These are phyloP conservation scores for Zaprionus capensis DNA, from an alignment of 1,140 invertebrate genomes.

Conservation along the genomic window DNA sequence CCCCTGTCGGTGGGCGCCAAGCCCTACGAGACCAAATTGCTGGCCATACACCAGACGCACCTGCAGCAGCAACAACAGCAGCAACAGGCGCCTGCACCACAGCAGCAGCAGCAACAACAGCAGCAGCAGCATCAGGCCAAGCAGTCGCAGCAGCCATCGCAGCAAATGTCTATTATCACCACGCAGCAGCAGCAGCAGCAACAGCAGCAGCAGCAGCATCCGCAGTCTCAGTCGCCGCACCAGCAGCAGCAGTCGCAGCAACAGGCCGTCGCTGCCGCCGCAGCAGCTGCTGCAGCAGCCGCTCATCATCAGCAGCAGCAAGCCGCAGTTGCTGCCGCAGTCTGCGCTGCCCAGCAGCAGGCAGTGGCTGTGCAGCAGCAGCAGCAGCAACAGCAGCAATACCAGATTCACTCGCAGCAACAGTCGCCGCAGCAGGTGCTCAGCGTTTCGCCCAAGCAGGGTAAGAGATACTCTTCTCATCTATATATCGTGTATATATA, in stretches of 20 bases:
- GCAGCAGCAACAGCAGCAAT: slow-evolving; percentile 67
- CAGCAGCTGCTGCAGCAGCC: slow-evolving; percentile 72
- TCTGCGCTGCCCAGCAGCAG: slow-evolving; percentile 78
- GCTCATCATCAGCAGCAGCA: slow-evolving; percentile 69
- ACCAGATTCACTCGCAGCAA: slow-evolving; percentile 83
- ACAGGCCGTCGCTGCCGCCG: slow-evolving; percentile 62
- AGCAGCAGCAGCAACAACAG: slow-evolving; percentile 65
- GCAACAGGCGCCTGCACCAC: slow-evolving; percentile 60
- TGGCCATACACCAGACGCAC: slow-evolving; percentile 83
- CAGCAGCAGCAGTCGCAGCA: slow-evolving; percentile 60
- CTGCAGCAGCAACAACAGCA: slow-evolving; percentile 67
- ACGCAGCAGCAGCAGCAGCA: slow-evolving; percentile 68
- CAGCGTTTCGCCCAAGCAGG: slow-evolving; percentile 81
- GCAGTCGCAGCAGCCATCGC: slow-evolving; percentile 63
- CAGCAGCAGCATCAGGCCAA: slow-evolving; percentile 55
- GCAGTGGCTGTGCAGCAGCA: slow-evolving; percentile 78
- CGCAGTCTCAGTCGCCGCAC: slow-evolving; percentile 70
- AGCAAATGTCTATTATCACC: slow-evolving; percentile 76
- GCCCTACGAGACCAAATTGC: slow-evolving; percentile 81
- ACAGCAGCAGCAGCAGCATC: slow-evolving; percentile 69
- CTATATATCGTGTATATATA: not conserved
- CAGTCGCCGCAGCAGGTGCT: slow-evolving; percentile 83
- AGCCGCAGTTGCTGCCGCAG: slow-evolving; percentile 68
- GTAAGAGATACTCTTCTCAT: slow-evolving; percentile 50
- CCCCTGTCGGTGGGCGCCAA: slow-evolving; percentile 75